These are phyloP conservation scores for Dioctria linearis DNA, from an alignment of 2,888 invertebrate species.

Conservation along the genomic window DNA sequence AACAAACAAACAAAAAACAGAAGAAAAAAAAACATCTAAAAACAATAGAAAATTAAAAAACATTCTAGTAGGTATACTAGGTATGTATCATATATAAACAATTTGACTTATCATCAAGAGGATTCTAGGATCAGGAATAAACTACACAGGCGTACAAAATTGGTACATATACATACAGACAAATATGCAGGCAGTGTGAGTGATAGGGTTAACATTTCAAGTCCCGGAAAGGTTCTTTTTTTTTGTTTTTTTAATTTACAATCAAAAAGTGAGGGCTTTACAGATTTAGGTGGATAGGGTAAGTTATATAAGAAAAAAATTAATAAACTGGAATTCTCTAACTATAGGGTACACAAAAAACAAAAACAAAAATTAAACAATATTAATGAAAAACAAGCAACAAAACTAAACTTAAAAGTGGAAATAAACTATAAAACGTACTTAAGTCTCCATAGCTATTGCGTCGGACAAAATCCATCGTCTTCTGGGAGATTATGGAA, in stretches of 20 bases:
- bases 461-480: conserved; percentile 80
- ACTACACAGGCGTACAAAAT: background rate
- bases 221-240: too few species aligned
- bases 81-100: background rate
- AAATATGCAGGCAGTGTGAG: background rate
- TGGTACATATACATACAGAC: background rate
- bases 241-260: background rate
- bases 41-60: conserved; percentile 4
- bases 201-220: background rate
- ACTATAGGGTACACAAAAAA: conserved; percentile 12
- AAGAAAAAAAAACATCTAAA: background rate
- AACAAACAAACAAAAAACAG: background rate
- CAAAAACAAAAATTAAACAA: background rate
- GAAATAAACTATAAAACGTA: conserved; percentile 69
- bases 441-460: conserved; percentile 84
- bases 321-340: background rate
- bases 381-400: conserved; percentile 13
- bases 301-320: conserved; percentile 14
- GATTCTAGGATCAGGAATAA: background rate
- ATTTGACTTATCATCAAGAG: background rate
- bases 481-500: conserved; percentile 66
- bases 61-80: background rate
- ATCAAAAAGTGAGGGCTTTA: background rate
- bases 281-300: too few species aligned
- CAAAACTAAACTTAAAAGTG: conserved; percentile 18